Conservation (phyloP, 2,888 invertebrate genomes). For the Drosophila fulvimacula region DNA sequence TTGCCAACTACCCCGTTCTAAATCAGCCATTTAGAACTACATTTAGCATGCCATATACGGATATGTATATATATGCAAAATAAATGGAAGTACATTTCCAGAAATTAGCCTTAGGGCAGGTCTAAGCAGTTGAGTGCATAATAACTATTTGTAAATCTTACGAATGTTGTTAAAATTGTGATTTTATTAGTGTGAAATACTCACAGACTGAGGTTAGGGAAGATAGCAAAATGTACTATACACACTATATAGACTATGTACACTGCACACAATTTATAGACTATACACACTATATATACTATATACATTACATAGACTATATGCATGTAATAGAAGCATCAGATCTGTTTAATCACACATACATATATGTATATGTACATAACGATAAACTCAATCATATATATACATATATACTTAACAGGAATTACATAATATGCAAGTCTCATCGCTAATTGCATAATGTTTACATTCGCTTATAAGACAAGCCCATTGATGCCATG, state of each 20-base stretch:
- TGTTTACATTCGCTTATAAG: neutral
- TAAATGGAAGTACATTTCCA: neutral
- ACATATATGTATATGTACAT: too few relatives aligned
- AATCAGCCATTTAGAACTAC: slow-evolving; percentile 5
- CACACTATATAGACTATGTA: neutral
- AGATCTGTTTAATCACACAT: neutral
- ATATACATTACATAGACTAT: neutral
- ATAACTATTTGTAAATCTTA: neutral
- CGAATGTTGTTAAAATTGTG: neutral
- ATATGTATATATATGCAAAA: neutral
- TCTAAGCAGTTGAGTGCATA: neutral
- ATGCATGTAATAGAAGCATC: neutral
- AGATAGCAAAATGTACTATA: neutral
- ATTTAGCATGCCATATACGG: slow-evolving; percentile 7
- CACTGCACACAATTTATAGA: neutral
- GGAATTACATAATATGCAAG: neutral
- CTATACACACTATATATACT: neutral
- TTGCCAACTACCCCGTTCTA: slow-evolving; percentile 3
- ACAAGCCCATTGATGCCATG: neutral
- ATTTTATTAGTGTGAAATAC: neutral
- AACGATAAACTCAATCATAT: neutral
- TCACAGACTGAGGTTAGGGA: neutral
- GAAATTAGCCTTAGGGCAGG: slow-evolving; percentile 12
- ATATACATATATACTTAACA: neutral
- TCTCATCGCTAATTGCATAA: neutral